Base-by-base conservation (phyloP, 2,113 vertebrate species). In the Coryphaenoides rupestris region DNA sequence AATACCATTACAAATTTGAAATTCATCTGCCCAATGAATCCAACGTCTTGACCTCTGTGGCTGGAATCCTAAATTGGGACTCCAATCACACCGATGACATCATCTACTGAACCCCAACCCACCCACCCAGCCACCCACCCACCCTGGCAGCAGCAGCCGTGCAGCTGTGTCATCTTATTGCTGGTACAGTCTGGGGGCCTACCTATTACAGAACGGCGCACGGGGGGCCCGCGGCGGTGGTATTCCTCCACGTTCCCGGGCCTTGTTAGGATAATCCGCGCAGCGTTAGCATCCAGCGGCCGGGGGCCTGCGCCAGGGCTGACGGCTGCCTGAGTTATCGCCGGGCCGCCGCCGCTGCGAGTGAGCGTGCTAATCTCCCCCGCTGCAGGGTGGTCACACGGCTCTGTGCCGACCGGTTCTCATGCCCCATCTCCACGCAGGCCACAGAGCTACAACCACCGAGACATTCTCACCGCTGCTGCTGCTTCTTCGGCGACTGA, bases 111-210 rank as follows among this genome's bases (percentile, higher is more conserved):
- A 77, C 63, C 4, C 55, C 40, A 21, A 45, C n/a, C 49, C 24
- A 52, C 55, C 46, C 55, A 75, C 66, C 66, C 64, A 68, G 62
- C 40, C 78, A 75, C 78, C n/a, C n/a, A n/a, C 17, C 45, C 24
- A 55, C 58, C 50, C 55, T 77, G 70, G 67, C 64, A 70, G 62
- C 40, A 80, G 73, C 78, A 87, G 75, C 80, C 81, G 76, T 67
- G 63, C 33, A 40, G 61, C 65, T 65, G 55, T 80, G 74, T 10
- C 33, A 40, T 12, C 7, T 7, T 12, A 75, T 2, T 14, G 74
- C 9, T 12, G 33, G 33, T 65, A 65, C 52, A 75, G 77, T 71
- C 58, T 53, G 3, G 55, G 19, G 19, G 54, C 55, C 6, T 55
- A 69, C 62, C 17, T 57, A 68, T 69, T 58, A 54, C 55, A 55